Conservation (phyloP, 2,113 vertebrate species). For the Nannospalax galili region DNA sequence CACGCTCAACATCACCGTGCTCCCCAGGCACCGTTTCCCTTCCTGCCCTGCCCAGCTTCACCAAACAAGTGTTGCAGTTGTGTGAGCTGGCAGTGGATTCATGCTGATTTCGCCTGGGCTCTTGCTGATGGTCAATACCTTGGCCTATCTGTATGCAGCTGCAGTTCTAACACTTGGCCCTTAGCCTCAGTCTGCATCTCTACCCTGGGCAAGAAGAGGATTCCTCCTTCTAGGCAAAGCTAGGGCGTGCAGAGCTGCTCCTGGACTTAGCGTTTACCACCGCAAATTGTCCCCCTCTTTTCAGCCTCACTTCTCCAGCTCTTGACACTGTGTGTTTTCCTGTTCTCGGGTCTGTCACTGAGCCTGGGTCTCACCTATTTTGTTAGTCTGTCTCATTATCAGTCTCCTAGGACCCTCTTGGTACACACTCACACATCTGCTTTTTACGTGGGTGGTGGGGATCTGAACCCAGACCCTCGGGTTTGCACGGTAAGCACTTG, state of each 20-base stretch:
- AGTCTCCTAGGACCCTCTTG: neutral
- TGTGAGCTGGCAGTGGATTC: neutral
- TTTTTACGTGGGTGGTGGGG: neutral
- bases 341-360: neutral
- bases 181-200: neutral
- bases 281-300: neutral
- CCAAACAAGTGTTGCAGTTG: neutral
- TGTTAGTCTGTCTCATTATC: no score
- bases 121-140: neutral
- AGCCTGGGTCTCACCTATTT: neutral
- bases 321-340: neutral
- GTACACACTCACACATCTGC: neutral
- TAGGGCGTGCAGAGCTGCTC: neutral
- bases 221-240: neutral
- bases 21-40: neutral
- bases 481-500: neutral
- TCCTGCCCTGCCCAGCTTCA: neutral
- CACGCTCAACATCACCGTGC: neutral
- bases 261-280: neutral
- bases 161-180: neutral
- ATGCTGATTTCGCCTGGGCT: neutral
- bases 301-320: neutral
- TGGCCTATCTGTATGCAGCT: neutral
- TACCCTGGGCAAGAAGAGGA: neutral
- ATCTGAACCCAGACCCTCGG: no score